Conservation (phyloP, 64 coral and sea anemone genomes). For the Montipora foliosa region DNA sequence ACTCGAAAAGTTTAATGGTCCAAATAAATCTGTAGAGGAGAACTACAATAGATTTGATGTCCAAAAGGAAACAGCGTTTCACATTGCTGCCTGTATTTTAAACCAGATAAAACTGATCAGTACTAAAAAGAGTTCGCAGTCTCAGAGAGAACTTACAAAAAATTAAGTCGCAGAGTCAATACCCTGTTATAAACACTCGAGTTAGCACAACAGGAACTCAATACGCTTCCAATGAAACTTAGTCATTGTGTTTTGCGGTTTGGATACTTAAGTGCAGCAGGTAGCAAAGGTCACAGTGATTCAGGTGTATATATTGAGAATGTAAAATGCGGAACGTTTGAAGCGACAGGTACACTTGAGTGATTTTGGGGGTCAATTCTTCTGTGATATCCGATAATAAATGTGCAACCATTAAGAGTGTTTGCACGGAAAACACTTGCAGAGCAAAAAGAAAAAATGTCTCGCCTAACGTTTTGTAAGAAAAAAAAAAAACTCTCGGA, state of each 20-base stretch:
- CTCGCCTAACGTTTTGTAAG: too few relatives aligned
- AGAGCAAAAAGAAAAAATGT: too few relatives aligned
- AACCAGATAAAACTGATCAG: neutral
- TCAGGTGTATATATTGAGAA: slow-evolving; percentile 24
- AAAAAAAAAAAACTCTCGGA: too few relatives aligned
- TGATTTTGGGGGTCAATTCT: neutral
- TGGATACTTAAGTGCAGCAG: neutral
- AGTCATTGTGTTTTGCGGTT: neutral
- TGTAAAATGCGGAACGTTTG: neutral
- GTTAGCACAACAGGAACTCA: neutral
- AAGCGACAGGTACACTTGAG: neutral
- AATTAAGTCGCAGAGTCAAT: neutral
- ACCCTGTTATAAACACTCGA: neutral
- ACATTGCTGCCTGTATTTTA: neutral
- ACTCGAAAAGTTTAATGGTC: too few relatives aligned
- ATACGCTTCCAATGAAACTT: neutral
- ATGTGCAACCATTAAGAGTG: too few relatives aligned
- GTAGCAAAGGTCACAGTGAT: slow-evolving; percentile 19
- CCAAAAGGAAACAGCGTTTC: neutral
- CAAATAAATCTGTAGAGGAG: too few relatives aligned
- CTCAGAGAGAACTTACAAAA: neutral
- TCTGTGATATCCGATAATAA: neutral
- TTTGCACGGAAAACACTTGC: neutral
- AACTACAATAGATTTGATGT: too few relatives aligned
- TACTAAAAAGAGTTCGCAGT: neutral